Evolutionary conservation across 2,113 vertebrate species (phyloP).

Genomic region (Xiphophorus hellerii): DNA sequence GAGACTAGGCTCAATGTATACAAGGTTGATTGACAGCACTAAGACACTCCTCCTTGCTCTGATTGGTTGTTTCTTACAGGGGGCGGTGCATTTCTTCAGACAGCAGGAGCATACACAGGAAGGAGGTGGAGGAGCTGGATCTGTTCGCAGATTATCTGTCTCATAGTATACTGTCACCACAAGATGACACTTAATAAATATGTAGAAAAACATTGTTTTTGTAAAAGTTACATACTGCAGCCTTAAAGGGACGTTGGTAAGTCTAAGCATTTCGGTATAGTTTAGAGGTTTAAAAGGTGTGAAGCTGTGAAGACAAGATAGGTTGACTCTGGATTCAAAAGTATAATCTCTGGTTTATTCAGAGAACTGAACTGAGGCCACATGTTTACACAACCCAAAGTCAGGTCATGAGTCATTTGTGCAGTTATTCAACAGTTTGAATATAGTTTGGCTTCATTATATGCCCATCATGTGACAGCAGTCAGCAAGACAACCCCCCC

Average conservation of each 20-base stretch:
- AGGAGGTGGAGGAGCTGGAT: too few relatives aligned
- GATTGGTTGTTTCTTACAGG: too few relatives aligned
- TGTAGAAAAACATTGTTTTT: too few relatives aligned
- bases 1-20: too few relatives aligned
- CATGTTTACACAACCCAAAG: conserved; percentile 66
- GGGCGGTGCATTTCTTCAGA: too few relatives aligned
- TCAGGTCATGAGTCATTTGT: conserved; percentile 80
- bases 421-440: conserved; percentile 78
- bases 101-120: too few relatives aligned
- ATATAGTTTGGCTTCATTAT: conserved; percentile 78
- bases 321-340: conserved; percentile 6
- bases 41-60: too few relatives aligned
- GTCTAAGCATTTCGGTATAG: neutral
- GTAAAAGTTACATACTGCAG: too few relatives aligned
- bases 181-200: too few relatives aligned
- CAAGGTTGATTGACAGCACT: too few relatives aligned
- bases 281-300: conserved; percentile 13
- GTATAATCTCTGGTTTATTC: conserved; percentile 9
- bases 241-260: conserved; percentile 14
- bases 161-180: too few relatives aligned
- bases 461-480: conserved; percentile 82
- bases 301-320: conserved; percentile 12
- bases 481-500: conserved; percentile 61
- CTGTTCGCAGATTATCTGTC: too few relatives aligned
- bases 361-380: conserved; percentile 39